These are phyloP conservation scores for Salmo trutta DNA, from an alignment of 2,797 vertebrate species.

Conservation along the genomic window DNA sequence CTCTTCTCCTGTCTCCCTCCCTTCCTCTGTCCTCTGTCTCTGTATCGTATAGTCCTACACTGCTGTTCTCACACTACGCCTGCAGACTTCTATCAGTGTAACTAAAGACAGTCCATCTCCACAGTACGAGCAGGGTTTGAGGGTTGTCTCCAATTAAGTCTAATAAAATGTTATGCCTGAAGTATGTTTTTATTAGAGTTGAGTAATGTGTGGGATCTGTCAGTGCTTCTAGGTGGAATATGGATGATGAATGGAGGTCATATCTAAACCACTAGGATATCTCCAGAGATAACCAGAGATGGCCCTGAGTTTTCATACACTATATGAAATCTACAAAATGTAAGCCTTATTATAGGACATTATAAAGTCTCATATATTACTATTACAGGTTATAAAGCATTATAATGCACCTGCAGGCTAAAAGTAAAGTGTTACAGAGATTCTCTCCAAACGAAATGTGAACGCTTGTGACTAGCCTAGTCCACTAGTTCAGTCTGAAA, in stretches of 20 bases:
- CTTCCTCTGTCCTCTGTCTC: neutral
- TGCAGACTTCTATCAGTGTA: too few species aligned
- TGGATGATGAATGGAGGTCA: neutral
- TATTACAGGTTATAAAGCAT: neutral
- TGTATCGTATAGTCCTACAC: neutral
- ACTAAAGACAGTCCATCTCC: too few species aligned
- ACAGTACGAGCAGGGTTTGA: too few species aligned
- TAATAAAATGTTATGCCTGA: too few species aligned
- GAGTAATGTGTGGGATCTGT: too few species aligned
- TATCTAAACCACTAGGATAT: neutral
- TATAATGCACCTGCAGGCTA: neutral
- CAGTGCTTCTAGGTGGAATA: neutral
- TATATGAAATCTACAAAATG: neutral
- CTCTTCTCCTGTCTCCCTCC: neutral
- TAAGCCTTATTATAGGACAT: neutral
- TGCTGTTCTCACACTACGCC: neutral
- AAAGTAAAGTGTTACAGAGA: neutral
- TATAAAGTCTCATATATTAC: neutral
- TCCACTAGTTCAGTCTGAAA: neutral
- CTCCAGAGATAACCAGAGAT: neutral
- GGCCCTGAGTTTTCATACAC: neutral
- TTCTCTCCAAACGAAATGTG: neutral
- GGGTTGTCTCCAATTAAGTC: too few species aligned
- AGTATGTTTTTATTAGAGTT: too few species aligned
- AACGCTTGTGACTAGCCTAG: neutral